phyloP scores from a whole-genome alignment of 2,888 invertebrate species.

The Xanthorhoe spadicearia region DNA sequence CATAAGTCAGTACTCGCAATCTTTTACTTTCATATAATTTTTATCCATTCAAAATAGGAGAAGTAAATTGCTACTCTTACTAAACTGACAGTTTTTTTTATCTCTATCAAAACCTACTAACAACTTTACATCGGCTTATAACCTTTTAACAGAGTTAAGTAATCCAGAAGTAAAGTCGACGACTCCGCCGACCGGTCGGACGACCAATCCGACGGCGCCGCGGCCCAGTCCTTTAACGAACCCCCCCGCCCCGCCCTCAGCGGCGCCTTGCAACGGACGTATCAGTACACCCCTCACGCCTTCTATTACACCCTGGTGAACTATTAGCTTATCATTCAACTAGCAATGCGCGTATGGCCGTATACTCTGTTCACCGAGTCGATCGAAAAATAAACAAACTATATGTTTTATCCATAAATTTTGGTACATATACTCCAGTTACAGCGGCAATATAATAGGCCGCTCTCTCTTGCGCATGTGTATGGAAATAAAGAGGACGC shows the following conservation, averaged over 20 bases:
- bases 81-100: not conserved
- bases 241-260: conserved; percentile 64
- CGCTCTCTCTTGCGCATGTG: no score
- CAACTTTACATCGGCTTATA: not conserved
- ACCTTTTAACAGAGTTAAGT: conserved; percentile 71
- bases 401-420: no score
- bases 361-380: no score
- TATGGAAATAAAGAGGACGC: no score
- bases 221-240: conserved; percentile 66
- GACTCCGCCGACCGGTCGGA: conserved; percentile 70
- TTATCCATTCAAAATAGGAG: no score
- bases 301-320: conserved; percentile 66
- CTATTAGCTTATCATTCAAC: conserved; percentile 29
- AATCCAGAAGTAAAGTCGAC: conserved; percentile 74
- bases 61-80: no score
- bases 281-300: conserved; percentile 67
- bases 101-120: not conserved
- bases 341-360: no score
- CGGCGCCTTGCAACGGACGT: conserved; percentile 66
- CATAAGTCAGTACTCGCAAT: no score
- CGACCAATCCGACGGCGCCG: conserved; percentile 67
- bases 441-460: no score
- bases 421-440: no score
- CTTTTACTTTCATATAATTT: no score
- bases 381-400: no score